Percentiles rank a stretch among this genome's conserved stretches.
These are phyloP conservation scores for Drosophila affinis DNA, from an alignment of 2,888 invertebrate species.

Conservation along the genomic window DNA sequence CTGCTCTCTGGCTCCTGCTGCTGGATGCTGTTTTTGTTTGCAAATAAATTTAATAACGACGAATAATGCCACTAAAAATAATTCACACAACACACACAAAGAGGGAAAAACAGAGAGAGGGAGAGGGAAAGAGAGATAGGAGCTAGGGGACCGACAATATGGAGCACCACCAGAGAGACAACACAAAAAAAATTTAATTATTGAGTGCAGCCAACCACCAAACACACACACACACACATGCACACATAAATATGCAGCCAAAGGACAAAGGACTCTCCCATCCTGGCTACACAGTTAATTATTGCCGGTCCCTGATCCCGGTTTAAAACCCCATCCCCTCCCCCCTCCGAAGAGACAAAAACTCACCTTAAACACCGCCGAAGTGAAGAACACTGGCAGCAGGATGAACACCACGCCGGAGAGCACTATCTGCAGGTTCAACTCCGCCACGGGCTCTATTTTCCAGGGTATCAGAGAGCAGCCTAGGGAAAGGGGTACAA, in stretches of 20 bases:
- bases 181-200: conserved; percentile 65
- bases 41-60: conserved; percentile 79
- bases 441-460: conserved; percentile 87
- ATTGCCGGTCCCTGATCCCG: conserved; percentile 25
- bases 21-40: conserved; percentile 66
- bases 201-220: conserved; percentile 49
- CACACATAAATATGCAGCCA: background rate
- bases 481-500: conserved; percentile 82
- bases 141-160: conserved; percentile 20
- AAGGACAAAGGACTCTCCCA: conserved; percentile 7
- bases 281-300: conserved; percentile 23
- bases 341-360: background rate
- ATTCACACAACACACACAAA: conserved; percentile 60
- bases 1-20: conserved; percentile 10
- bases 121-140: background rate
- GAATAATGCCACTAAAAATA: conserved; percentile 77
- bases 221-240: background rate
- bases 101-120: conserved; percentile 16
- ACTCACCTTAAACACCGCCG: conserved; percentile 87
- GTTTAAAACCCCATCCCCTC: conserved; percentile 15
- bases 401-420: conserved; percentile 90
- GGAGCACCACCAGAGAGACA: conserved; percentile 23
- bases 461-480: conserved; percentile 90
- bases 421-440: conserved; percentile 90
- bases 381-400: conserved; percentile 90